Conservation (phyloP, 1,140 invertebrate species). For the Drosophila tani region DNA sequence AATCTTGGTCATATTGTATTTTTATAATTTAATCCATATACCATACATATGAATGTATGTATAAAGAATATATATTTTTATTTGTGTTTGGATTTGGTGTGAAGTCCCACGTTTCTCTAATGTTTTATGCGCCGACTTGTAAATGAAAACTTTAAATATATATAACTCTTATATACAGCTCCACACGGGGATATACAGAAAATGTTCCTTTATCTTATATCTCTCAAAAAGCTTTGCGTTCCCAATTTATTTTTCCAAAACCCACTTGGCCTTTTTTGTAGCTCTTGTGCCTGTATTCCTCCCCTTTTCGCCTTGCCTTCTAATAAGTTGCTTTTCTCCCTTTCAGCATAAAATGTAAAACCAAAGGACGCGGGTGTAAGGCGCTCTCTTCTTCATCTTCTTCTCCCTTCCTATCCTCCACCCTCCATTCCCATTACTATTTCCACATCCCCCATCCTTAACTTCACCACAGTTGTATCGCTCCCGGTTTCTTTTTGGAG, state of each 20-base stretch:
- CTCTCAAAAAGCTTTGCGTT: slow-evolving; percentile 35
- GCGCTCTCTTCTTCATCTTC: slow-evolving; percentile 7
- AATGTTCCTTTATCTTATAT: slow-evolving; percentile 64
- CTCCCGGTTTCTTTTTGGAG: slow-evolving; percentile 62
- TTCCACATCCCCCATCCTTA: neutral
- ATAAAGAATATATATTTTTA: neutral
- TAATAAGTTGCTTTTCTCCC: slow-evolving; percentile 29
- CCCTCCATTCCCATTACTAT: neutral
- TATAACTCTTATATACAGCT: neutral
- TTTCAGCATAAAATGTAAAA: slow-evolving; percentile 21
- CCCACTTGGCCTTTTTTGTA: slow-evolving; percentile 60
- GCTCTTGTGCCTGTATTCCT: slow-evolving; percentile 29
- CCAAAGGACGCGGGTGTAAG: slow-evolving; percentile 19
- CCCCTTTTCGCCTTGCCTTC: slow-evolving; percentile 4
- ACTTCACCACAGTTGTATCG: slow-evolving; percentile 28
- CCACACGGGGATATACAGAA: slow-evolving; percentile 19
- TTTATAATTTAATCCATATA: neutral
- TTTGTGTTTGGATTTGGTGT: neutral
- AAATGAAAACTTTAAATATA: neutral
- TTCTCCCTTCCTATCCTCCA: neutral
- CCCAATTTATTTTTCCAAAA: slow-evolving; percentile 53
- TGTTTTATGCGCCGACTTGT: neutral
- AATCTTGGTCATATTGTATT: neutral
- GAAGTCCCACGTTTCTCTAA: neutral
- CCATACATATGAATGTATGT: too few relatives aligned